These are phyloP conservation scores for Toxonevra muliebris DNA, from an alignment of 2,888 invertebrate genomes.

Conservation along the genomic window DNA sequence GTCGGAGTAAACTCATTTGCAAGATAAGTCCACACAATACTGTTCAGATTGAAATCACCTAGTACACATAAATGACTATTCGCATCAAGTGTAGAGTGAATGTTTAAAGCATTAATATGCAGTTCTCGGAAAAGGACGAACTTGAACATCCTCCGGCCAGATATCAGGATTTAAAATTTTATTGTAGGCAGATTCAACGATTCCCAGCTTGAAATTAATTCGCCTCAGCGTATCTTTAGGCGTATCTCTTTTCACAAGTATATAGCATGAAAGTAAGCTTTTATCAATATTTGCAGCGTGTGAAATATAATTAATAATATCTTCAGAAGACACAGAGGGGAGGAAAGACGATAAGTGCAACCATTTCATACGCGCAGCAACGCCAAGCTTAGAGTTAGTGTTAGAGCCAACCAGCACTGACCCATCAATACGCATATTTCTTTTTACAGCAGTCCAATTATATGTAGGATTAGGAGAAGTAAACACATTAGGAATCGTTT, in stretches of 20 bases:
- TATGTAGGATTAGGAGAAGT: not conserved
- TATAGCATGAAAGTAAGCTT: not conserved
- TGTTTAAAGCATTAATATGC: too few relatives aligned
- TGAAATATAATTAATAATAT: not conserved
- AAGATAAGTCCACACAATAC: not conserved
- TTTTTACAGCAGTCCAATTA: not conserved
- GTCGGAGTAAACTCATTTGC: too few relatives aligned
- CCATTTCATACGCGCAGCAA: not conserved
- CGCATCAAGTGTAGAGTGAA: not conserved
- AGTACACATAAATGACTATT: not conserved
- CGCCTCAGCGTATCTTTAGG: not conserved
- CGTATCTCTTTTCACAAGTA: not conserved
- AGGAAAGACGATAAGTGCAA: too few relatives aligned
- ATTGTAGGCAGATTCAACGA: not conserved
- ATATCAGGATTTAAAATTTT: not conserved
- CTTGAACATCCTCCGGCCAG: not conserved
- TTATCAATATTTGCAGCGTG: not conserved
- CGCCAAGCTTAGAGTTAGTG: not conserved
- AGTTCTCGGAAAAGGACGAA: not conserved
- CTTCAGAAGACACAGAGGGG: not conserved
- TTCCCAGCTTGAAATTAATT: slow-evolving; percentile 1
- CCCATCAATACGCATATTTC: not conserved
- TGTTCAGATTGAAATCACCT: not conserved
- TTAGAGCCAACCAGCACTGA: not conserved
- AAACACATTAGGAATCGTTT: not conserved